Base-by-base conservation (phyloP, 2,113 vertebrate species). In the Corythaixoides concolor region DNA sequence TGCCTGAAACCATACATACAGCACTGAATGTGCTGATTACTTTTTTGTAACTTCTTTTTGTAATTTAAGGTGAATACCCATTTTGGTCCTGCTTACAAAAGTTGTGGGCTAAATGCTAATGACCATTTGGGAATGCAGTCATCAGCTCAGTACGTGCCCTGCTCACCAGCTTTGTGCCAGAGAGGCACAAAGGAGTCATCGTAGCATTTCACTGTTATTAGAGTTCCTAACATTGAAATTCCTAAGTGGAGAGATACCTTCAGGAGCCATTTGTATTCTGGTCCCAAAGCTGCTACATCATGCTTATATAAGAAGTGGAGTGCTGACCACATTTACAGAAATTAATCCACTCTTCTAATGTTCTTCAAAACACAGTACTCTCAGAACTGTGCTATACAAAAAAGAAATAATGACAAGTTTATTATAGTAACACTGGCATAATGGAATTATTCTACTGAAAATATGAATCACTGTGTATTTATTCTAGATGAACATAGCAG, bases 401-500 rank as follows among this genome's bases (percentile, higher is more conserved):
- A n/a, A 52, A 53, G 47, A 27, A 50, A 21, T 5, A n/a, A 62
- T 0, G 6, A 14, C 7, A 76, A 33, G 7, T 63, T 90, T 92
- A 73, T 80, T 73, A n/a, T 19, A 63, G 28, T 67, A 78, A 78
- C 39, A 32, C 30, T 33, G 15, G 11, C 15, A 73, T 64, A 81
- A 90, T 74, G 35, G 56, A 86, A 81, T 79, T 94, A 45, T 93
- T 88, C 39, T 76, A 66, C 74, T 63, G 62, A 85, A 96, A 88
- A 85, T 69, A 69, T 33, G 27, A 83, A 90, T 88, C 59, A 66
- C 18, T 70, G 66, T 20, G 5, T 74, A 62, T 85, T 93, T 92
- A 64, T 82, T 94, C 69, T 77, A 73, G 32, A 69, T 2, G 0
- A 63, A 79, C 5, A 35, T 8, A 80, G 33, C 67, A 93, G 60